Percentiles rank a stretch among this genome's conserved stretches.
phyloP scores from a whole-genome alignment of 2,797 vertebrate genomes.

The Chrosomus eos region DNA sequence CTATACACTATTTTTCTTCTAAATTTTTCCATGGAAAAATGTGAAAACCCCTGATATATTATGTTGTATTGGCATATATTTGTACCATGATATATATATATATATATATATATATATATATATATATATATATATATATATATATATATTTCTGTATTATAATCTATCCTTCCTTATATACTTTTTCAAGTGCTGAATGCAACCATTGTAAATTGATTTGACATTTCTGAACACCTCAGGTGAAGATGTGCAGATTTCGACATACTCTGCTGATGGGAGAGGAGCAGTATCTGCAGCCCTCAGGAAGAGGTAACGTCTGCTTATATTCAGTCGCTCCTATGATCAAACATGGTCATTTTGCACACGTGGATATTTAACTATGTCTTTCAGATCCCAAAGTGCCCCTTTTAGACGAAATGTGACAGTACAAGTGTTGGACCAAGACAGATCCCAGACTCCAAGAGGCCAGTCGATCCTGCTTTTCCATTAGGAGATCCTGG shows the following conservation, averaged over 20 bases:
- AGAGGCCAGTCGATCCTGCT: slow-evolving; percentile 35
- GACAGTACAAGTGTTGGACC: slow-evolving; percentile 81
- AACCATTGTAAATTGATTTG: neutral
- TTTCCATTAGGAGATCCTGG: slow-evolving; percentile 26
- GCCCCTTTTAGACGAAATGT: slow-evolving; percentile 80
- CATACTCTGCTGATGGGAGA: slow-evolving; percentile 80
- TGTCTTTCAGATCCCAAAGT: slow-evolving; percentile 74
- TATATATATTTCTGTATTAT: neutral
- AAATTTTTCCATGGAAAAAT: too few relatives aligned
- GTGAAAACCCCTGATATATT: too few relatives aligned
- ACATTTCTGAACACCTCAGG: slow-evolving; percentile 63
- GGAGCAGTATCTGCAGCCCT: slow-evolving; percentile 78
- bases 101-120: too few relatives aligned
- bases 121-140: too few relatives aligned
- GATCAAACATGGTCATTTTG: neutral
- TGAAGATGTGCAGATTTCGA: slow-evolving; percentile 84
- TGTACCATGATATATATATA: too few relatives aligned
- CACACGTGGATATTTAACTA: neutral
- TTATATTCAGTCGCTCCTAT: neutral
- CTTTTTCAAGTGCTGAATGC: neutral
- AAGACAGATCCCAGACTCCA: slow-evolving; percentile 7
- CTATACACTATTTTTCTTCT: too few relatives aligned
- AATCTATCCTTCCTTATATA: neutral
- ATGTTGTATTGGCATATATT: too few relatives aligned
- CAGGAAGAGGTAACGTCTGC: slow-evolving; percentile 68